Base-by-base conservation (phyloP, 2,113 vertebrate species). In the Ailuropoda melanoleuca region DNA sequence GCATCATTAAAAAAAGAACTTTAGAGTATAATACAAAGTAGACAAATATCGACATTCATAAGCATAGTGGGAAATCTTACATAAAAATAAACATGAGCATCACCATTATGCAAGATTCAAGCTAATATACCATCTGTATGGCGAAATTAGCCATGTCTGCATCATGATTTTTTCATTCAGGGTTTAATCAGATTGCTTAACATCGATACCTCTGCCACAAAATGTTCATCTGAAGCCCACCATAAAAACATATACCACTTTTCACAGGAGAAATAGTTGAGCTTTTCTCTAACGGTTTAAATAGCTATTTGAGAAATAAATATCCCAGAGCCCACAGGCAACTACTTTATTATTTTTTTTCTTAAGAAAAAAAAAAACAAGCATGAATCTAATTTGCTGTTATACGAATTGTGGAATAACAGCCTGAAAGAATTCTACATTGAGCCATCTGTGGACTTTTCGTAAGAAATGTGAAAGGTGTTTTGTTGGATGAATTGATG, bases 181-280 rank as follows among this genome's bases (percentile, higher is more conserved):
- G 96, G 24, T 81, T 88, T 97, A 98, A 98, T 98, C 58, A 97
- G 83, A 98, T 97, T 97, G 31, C 96, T 98, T 98, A 98, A 96
- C 91, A 83, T 96, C 77, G 37, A 97, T 93, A 58, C 86, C 95
- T 80, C 78, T 93, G 82, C 19, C 68, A 90, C 58, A 97, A 82
- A 97, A 95, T 75, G 81, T 96, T 98, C 97, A 98, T 98, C 70
- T 97, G 12, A 95, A 95, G n/a, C 18, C 34, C n/a, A 96, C 15
- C 48, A 74, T 46, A 92, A 96, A 95, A 98, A 56, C 12, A 91
- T 86, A 58, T 77, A 9, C 74, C 13, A 90, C 8, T 93, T 68
- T 96, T 96, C 68, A 78, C 8, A 72, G 78, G 68, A 91, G 37
- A 11, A n/a, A 91, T 13, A 77, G 94, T 60, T 24, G 48, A 81